Base-by-base conservation (phyloP, 1,140 invertebrate species). In the Halyomorpha halys region DNA sequence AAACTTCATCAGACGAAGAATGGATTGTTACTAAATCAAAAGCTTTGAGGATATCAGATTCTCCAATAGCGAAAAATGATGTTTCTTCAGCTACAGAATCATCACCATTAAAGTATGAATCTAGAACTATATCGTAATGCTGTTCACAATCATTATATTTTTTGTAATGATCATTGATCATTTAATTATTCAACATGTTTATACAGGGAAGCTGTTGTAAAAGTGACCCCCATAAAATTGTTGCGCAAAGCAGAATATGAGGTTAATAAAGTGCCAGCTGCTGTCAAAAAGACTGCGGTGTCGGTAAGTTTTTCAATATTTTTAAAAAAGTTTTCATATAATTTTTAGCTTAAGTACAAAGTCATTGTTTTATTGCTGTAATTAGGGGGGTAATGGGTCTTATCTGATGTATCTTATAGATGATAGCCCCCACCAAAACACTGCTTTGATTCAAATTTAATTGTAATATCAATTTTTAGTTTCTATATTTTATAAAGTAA, bases 11-110 rank as follows among this genome's bases (percentile, higher is more conserved):
- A 19, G 53, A 56, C 27, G 53, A 56, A 25, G 53, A 56, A 15
- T 56, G 53, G 53, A 56, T 56, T 6, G 53, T 56, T 23, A 56
- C 53, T 16, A 56, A 49, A 56, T 19, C 53, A 1, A 56, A 56
- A 8, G 19, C 47, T 19, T 23, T 56, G 4, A 23, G 47, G 1
- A 49, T 21, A 49, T 49, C n/a, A 49, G 21, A 49, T 49, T 13
- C 47, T 6, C 11, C n/a, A n/a, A 8, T 19, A n/a, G 47, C n/a
- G 3, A 56, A 5, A 15, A 56, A 56, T 19, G 1, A 23, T 56
- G 6, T 56, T 23, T 23, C 15, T 9, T 1, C 53, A 56, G 9
- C 34, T 9, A 39, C 34, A 11, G 11, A 39, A 11, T 39, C 34
- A 39, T 39, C 34, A 39, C 34, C 34, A 39, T 11, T 39, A 9